Evolutionary conservation across 2,797 vertebrate genomes (phyloP).

Genomic region (Phoeniculus purpureus): DNA sequence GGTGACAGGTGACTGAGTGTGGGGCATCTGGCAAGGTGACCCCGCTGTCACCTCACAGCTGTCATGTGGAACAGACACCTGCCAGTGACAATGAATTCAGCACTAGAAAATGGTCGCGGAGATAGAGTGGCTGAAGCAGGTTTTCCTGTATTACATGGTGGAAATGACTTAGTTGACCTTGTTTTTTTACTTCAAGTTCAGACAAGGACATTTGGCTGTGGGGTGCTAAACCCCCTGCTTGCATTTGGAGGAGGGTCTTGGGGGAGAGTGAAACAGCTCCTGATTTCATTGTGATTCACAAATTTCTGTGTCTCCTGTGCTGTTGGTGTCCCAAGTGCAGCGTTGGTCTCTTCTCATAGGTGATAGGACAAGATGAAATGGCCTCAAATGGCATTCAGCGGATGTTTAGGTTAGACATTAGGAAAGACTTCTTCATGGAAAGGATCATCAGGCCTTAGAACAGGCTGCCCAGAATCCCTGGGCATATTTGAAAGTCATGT

Average conservation of each 20-base stretch:
- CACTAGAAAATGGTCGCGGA: accelerated
- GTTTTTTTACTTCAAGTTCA: not conserved
- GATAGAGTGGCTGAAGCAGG: accelerated
- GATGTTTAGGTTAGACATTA: too few species aligned
- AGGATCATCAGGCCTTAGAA: too few species aligned
- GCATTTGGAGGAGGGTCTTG: not conserved
- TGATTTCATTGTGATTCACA: accelerated
- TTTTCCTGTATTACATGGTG: accelerated
- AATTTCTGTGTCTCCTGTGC: not conserved
- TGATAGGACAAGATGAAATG: too few species aligned
- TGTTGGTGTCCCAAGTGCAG: not conserved
- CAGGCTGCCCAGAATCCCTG: too few species aligned
- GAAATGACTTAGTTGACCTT: not conserved
- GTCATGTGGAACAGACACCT: not conserved
- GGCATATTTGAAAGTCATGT: too few species aligned
- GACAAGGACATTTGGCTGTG: not conserved
- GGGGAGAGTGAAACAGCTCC: not conserved
- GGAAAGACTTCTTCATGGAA: too few species aligned
- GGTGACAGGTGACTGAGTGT: too few species aligned
- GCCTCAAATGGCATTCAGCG: too few species aligned
- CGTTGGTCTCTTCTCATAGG: too few species aligned
- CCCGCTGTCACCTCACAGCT: not conserved
- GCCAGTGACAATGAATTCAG: accelerated
- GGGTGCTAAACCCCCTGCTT: not conserved
- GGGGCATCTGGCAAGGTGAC: not conserved